Percentiles rank a stretch among this genome's conserved stretches.
Conservation (phyloP, 2,888 invertebrate genomes). For the Diloba caeruleocephala region DNA sequence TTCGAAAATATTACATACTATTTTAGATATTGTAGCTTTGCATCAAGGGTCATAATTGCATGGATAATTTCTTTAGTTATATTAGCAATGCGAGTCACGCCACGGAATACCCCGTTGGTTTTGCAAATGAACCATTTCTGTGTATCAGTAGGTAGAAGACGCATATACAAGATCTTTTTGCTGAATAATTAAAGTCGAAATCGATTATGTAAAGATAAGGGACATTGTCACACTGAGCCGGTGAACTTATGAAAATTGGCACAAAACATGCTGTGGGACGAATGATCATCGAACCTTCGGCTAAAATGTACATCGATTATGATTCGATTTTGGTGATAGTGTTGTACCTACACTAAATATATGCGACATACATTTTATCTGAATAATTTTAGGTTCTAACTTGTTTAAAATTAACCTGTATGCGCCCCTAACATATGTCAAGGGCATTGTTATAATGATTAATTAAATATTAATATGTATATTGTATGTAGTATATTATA, state of each 20-base stretch:
- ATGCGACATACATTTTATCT: no score
- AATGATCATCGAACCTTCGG: slow-evolving; percentile 7
- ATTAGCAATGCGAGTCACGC: slow-evolving; percentile 37
- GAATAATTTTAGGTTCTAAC: no score
- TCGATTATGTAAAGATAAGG: slow-evolving; percentile 48
- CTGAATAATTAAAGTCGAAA: slow-evolving; percentile 51
- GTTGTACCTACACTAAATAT: no score
- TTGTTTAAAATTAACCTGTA: no score
- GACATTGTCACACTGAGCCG: slow-evolving; percentile 31
- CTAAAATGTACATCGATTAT: slow-evolving; percentile 8
- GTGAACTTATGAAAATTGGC: slow-evolving; percentile 21
- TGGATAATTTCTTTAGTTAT: slow-evolving; percentile 38
- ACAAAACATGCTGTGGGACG: slow-evolving; percentile 36
- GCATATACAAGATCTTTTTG: slow-evolving; percentile 53
- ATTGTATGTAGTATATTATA: no score
- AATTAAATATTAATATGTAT: no score
- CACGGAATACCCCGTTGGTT: slow-evolving; percentile 50
- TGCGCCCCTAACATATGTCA: no score
- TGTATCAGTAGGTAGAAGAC: slow-evolving; percentile 35
- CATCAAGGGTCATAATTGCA: slow-evolving; percentile 23
- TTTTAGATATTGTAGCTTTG: background rate
- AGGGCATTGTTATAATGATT: no score
- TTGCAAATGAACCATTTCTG: slow-evolving; percentile 46
- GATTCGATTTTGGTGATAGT: slow-evolving; percentile 4
- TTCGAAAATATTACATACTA: background rate